Evolutionary conservation across 2,888 invertebrate genomes (phyloP), one percentile per base, ranked within the genome.

Genomic region (Drosophila atroscutellata): DNA sequence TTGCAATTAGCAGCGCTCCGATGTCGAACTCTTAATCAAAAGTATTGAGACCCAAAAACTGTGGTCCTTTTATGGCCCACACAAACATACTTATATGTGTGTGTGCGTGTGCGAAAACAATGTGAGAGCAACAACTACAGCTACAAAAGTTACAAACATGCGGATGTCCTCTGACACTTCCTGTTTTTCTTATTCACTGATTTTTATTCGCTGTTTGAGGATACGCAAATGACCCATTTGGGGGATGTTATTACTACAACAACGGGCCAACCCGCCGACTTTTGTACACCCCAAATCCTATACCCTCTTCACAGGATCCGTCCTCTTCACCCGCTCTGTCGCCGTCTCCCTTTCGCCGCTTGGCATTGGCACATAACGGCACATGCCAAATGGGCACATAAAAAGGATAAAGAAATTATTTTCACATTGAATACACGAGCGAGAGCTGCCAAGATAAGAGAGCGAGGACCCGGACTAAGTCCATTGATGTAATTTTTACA

Each of bases 151-250:
- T 77, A 86, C 90, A 89, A 89, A 83, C 87, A 85, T 84, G 79
- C 88, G 88, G 86, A 90, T 90, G 89, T 90, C 91, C 91, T 91
- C 90, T 90, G 91, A 91, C 91, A 91, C 83, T 83, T 88, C 89
- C 89, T 89, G 90, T 90, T 91, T 90, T 90, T 90, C 90, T 90
- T 91, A 91, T 91, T 92, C 92, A 92, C 91, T 92, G 92, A 92
- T 92, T 92, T 92, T 92, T 92, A 92, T 92, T 90, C 91, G 91
- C 90, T 92, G 91, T 92, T 92, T 92, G 92, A 91, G 92, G 91
- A 92, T 90, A 92, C 92, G 92, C 92, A 92, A 93, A 92, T 92
- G 92, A 92, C 92, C 93, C 92, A 92, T 92, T 93, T 92, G 93
- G 92, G 92, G 92, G 92, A 92, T 92, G 92, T 92, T 92, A 92